Evolutionary conservation across 2,113 vertebrate genomes (phyloP), one percentile per base, ranked within the genome.

Genomic region (Lasiurus borealis): DNA sequence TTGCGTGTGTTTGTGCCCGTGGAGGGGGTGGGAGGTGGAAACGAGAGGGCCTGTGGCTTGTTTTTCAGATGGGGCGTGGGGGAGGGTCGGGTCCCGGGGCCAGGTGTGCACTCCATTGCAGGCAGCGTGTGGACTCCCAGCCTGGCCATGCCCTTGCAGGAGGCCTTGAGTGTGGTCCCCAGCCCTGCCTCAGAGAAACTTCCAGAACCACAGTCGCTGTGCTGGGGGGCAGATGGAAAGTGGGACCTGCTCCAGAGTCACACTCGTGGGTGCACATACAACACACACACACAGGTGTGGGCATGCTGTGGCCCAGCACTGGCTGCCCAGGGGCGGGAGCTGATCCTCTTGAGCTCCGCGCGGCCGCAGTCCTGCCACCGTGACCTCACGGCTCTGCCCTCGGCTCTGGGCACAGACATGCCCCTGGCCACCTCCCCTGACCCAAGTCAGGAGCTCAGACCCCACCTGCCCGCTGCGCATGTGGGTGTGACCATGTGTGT

Each of bases 1-100:
- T 93, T 97, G 96, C 97, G 92, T 93, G 76, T 95, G 94, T 96
- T 94, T 96, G 92, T 89, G 93, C 50, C 57, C n/a, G 34, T 57
- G 36, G 57, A 23, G 21, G 19, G n/a, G 8, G 46, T 7, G 78
- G 46, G 90, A 40, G 34, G 57, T 59, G 57, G 64, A 62, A 48
- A 88, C 0, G 1, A 31, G 29, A 64, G 5, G 0, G 62, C 34
- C 64, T 13, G 5, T 0, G 2, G 81, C 72, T 44, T 85, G 92
- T 84, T 95, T 89, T 31, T 36, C 68, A 76, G 66, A 34, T 7
- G 40, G 48, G 25, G n/a, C 12, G 3, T 7, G 54, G 59, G 83
- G 86, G 50, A 77, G 36, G 83, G 83, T 40, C 40, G 40, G 5
- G 40, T 40, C 81, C 46, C 2, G n/a, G 59, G 75, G 8, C 14